Base-by-base conservation (phyloP, 2,113 vertebrate genomes). In the Orycteropus afer region DNA sequence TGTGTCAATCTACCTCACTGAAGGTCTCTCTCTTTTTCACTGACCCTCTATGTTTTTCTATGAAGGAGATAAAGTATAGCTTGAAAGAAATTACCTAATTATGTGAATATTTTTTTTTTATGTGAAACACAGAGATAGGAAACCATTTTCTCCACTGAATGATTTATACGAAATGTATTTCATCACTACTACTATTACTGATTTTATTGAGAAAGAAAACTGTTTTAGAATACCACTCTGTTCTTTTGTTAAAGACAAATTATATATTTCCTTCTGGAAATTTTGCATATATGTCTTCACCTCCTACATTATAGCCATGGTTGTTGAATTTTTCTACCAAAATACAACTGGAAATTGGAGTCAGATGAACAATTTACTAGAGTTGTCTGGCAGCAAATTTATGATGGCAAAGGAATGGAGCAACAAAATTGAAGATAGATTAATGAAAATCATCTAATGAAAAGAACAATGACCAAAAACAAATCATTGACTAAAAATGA, bases 31-130 rank as follows among this genome's bases (percentile, higher is more conserved):
- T 34, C 29, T 34, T 65, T 65, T 65, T 34, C 10, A 5, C 12
- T 34, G 3, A 20, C 10, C 12, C 63, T 65, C 32, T 65, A 65
- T 11, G 12, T 65, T 73, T 91, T 82, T 47, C 6, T 69, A 78
- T 65, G 23, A 17, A 4, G 29, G 32, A 37, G 20, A 17, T 78
- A 71, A 78, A 4, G n/a, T 34, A 77, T 18, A 15, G 2, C 11
- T 89, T 86, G 55, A 15, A 81, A 86, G 22, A 69, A 82, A 78
- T 22, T 90, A 32, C 57, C 22, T 78, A 86, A 90, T 63, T 86
- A 78, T 59, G 25, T 57, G 78, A 89, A 76, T n/a, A n/a, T n/a
- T n/a, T n/a, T n/a, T n/a, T n/a, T n/a, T n/a, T n/a, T n/a, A n/a
- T n/a, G n/a, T n/a, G n/a, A n/a, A n/a, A n/a, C 27, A 61, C 0